Percentiles rank a stretch among this genome's conserved stretches.
Evolutionary conservation across 2,888 invertebrate species (phyloP).

Genomic region (Diarsia mendica): DNA sequence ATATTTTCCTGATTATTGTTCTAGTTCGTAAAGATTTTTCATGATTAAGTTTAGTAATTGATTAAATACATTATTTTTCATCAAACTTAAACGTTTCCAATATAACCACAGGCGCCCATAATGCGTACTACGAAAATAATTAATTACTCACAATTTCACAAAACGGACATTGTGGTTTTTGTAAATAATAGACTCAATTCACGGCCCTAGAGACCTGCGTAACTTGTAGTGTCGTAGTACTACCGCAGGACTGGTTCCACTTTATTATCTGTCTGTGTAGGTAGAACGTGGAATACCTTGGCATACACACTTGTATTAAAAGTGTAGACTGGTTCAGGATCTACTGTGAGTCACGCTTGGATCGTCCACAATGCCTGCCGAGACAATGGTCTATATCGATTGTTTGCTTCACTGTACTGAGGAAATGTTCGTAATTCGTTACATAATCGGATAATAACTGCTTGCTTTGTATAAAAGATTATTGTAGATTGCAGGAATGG

Average conservation of each 20-base stretch:
- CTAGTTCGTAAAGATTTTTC: too few relatives aligned
- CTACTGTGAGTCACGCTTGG: conserved; percentile 48
- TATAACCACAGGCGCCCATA: too few relatives aligned
- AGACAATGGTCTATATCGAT: conserved; percentile 64
- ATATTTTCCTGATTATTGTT: too few relatives aligned
- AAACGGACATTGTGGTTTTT: too few relatives aligned
- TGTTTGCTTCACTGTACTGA: conserved; percentile 52
- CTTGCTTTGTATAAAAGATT: conserved; percentile 16
- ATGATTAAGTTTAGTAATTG: too few relatives aligned
- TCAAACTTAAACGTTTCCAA: too few relatives aligned
- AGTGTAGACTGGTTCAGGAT: conserved; percentile 58
- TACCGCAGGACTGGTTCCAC: conserved; percentile 60
- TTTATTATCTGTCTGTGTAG: conserved; percentile 61
- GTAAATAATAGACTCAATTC: too few relatives aligned
- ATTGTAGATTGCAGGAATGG: background rate
- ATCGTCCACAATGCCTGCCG: conserved; percentile 54
- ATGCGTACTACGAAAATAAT: too few relatives aligned
- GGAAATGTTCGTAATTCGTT: conserved; percentile 57
- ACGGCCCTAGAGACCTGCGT: conserved; percentile 58
- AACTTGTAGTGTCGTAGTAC: conserved; percentile 63
- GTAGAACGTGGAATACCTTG: conserved; percentile 66
- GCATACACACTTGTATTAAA: conserved; percentile 61
- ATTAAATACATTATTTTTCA: too few relatives aligned
- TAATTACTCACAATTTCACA: too few relatives aligned
- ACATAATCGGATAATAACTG: conserved; percentile 48